Evolutionary conservation across 2,113 vertebrate species (phyloP), one percentile per base, ranked within the genome.

Genomic region (Archocentrus centrarchus): DNA sequence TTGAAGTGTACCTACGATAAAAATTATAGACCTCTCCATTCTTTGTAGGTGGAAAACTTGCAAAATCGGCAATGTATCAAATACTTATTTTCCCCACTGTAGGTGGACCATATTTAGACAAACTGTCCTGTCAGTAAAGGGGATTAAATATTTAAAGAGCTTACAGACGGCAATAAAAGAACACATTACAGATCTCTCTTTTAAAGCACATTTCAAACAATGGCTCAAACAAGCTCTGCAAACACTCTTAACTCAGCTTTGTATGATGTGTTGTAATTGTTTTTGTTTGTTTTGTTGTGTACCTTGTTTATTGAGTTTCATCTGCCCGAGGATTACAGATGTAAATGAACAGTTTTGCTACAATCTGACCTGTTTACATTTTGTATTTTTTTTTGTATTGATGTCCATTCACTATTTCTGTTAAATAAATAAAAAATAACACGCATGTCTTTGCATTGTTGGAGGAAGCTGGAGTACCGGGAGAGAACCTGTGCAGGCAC

Each of bases 111-210:
- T 27, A 1, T 24, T 66, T 44, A 17, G 63, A 17, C 39, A 66
- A 44, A 66, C 39, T 66, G 41, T 44, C 13, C 39, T 66, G 13
- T 66, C 2, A 66, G 39, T 27, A 66, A 66, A 66, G 39, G 39
- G 39, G 17, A 66, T 22, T 10, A 66, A 24, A 44, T 68, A 47
- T 68, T 68, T 22, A 22, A 68, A 47, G 17, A 47, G 63, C 22
- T 9, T 47, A 68, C 1, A 0, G 17, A 68, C 27, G 39, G 8
- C 22, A 68, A 47, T 68, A 24, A 47, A 47, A 47, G 22, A 7
- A 27, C 27, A 15, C 0, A 0, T 22, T 11, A 27, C 64, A 47
- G 13, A 27, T 68, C 39, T 2, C 6, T 14, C 35, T 22, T 41
- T 13, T 22, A 41, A 64, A n/a, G 11, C 11, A 15, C 22, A 9